Conservation (phyloP, 2,797 vertebrate genomes). For the Tokudaia tokunoshimensis region DNA sequence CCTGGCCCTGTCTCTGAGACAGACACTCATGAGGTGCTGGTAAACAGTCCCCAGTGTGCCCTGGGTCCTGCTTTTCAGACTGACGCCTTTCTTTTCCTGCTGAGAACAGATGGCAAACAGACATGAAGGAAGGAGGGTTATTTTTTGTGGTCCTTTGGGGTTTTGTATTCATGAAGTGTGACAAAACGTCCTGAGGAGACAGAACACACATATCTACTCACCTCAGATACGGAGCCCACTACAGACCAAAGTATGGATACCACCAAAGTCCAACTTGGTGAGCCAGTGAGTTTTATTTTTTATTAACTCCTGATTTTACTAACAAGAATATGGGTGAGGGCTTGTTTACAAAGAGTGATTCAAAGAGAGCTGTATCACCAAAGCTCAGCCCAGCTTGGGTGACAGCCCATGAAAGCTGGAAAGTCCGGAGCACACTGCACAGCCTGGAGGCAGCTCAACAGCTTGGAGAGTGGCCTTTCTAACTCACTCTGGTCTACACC, state of each 20-base stretch:
- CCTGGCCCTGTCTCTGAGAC: not conserved
- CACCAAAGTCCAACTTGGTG: not conserved
- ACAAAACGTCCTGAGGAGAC: not conserved
- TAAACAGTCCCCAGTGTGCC: not conserved
- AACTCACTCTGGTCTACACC: not conserved
- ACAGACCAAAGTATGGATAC: not conserved
- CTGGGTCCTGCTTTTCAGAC: conserved; percentile 51
- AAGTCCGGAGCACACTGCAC: not conserved
- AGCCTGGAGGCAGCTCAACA: not conserved
- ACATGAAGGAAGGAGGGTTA: conserved; percentile 86
- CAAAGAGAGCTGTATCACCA: not conserved
- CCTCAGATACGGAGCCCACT: not conserved
- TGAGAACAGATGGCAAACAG: conserved; percentile 93
- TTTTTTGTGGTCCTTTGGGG: conserved; percentile 85
- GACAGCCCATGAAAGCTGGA: too few species aligned
- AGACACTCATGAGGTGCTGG: not conserved
- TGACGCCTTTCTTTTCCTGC: conserved; percentile 58
- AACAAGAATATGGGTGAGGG: not conserved
- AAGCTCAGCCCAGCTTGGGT: too few species aligned
- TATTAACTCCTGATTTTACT: not conserved
- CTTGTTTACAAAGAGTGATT: not conserved
- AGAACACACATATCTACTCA: not conserved
- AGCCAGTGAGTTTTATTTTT: not conserved
- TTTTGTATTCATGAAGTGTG: conserved; percentile 82
- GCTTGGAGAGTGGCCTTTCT: not conserved